These are phyloP conservation scores for Prionailurus bengalensis DNA, from an alignment of 2,113 vertebrate species.

Conservation along the genomic window DNA sequence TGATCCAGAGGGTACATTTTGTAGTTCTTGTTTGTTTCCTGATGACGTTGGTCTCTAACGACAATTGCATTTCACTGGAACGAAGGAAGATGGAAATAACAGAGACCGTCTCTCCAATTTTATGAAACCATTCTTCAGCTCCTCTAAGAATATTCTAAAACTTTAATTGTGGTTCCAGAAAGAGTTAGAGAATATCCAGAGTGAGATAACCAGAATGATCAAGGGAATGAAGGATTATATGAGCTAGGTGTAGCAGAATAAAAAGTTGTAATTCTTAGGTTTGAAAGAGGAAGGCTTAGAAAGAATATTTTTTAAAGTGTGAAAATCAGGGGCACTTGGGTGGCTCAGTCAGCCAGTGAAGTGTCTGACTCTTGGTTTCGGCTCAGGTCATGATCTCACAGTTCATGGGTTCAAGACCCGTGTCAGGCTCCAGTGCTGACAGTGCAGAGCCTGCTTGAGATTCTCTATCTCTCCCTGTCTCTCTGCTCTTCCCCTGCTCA, in stretches of 20 bases:
- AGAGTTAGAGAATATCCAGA: not conserved
- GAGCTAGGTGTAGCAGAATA: not conserved
- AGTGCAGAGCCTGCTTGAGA: too few relatives aligned
- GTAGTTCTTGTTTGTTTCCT: not conserved
- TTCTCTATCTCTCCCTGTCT: too few relatives aligned
- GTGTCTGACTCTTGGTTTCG: too few relatives aligned
- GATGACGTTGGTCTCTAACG: not conserved
- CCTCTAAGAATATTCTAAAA: not conserved
- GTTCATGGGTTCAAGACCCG: too few relatives aligned
- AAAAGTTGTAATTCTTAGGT: not conserved
- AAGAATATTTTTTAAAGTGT: not conserved
- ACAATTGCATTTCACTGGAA: not conserved
- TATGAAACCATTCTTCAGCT: not conserved
- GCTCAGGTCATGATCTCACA: too few relatives aligned
- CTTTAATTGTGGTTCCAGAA: slow-evolving; percentile 42
- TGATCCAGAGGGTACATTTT: not conserved
- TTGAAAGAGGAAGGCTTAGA: not conserved
- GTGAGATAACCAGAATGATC: not conserved
- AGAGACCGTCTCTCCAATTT: not conserved
- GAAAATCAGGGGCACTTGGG: not conserved
- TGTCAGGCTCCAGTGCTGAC: too few relatives aligned
- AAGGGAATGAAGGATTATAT: not conserved
- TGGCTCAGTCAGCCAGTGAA: too few relatives aligned
- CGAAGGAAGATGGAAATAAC: not conserved
- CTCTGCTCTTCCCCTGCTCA: too few relatives aligned